Percentiles rank a stretch among this genome's conserved stretches.
Evolutionary conservation across 2,888 invertebrate species (phyloP).

Genomic region (Lymantria dispar): DNA sequence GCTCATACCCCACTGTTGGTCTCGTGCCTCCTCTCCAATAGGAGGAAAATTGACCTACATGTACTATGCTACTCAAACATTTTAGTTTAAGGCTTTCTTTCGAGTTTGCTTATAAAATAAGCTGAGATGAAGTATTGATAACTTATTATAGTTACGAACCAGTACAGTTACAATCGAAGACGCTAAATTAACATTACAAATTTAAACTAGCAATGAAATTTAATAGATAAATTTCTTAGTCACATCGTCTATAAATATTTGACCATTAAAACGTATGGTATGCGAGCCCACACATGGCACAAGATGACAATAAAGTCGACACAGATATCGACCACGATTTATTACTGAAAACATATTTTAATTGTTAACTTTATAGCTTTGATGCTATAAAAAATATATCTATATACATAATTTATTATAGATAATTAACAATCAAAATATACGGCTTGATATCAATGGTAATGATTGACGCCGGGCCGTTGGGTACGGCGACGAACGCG

Average conservation of each 20-base stretch:
- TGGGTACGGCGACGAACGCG: conserved; percentile 60
- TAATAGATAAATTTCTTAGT: conserved; percentile 8
- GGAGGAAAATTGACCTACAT: no score
- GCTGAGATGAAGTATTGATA: no score
- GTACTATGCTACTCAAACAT: no score
- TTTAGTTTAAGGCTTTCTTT: no score
- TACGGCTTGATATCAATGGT: conserved; percentile 45
- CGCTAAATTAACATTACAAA: no score
- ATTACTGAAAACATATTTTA: conserved; percentile 36
- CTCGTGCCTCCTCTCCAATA: no score
- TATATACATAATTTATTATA: conserved; percentile 28
- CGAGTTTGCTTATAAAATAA: no score
- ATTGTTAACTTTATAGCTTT: conserved; percentile 29
- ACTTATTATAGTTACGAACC: no score
- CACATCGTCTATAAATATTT: conserved; percentile 19
- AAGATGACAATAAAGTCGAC: conserved; percentile 32
- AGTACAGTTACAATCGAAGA: no score
- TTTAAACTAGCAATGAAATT: background rate
- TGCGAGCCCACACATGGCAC: conserved; percentile 25
- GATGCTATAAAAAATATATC: conserved; percentile 21
- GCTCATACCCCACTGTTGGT: no score
- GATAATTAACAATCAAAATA: conserved; percentile 50
- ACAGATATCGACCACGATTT: conserved; percentile 30
- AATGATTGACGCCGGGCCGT: conserved; percentile 49
- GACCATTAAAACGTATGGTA: conserved; percentile 22